A percentile compares a stretch with the other conserved stretches of the same genome.
These are phyloP conservation scores for Papilio dardanus DNA, from an alignment of 1,140 invertebrate species.

Conservation along the genomic window DNA sequence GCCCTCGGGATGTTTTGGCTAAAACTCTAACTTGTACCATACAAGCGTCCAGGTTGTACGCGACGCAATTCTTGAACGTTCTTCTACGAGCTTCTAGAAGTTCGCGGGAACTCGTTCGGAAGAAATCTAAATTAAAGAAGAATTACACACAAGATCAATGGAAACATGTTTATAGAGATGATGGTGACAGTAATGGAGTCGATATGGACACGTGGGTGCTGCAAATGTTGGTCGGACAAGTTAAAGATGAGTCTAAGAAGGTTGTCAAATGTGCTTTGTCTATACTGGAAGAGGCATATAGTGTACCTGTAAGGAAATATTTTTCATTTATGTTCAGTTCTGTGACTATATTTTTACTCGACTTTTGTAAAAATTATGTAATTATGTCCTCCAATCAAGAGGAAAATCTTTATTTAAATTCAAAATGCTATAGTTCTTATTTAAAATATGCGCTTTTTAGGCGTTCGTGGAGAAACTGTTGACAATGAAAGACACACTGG, in stretches of 20 bases:
- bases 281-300: conserved; percentile 14
- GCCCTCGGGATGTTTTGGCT: conserved; percentile 88
- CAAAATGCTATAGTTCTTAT: too few relatives aligned
- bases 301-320: not conserved
- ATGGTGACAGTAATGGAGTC: conserved; percentile 52
- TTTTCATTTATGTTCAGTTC: not conserved
- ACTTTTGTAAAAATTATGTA: too few relatives aligned
- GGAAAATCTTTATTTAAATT: too few relatives aligned
- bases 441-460: conserved; percentile 81
- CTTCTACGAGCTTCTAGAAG: conserved; percentile 89
- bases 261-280: conserved; percentile 12
- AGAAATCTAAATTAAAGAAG: conserved; percentile 73
- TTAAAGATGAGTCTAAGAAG: conserved; percentile 83
- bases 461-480: conserved; percentile 91
- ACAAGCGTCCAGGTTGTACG: conserved; percentile 92
- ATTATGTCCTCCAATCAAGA: too few relatives aligned
- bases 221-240: conserved; percentile 89
- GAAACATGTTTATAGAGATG: conserved; percentile 56
- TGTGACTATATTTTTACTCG: not conserved
- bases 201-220: conserved; percentile 92
- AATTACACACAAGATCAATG: conserved; percentile 61
- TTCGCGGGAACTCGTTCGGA: conserved; percentile 69
- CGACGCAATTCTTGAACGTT: conserved; percentile 94
- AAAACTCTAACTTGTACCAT: conserved; percentile 86
- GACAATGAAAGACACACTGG: conserved; percentile 82